A percentile compares a stretch with the other conserved stretches of the same genome.
Conservation (phyloP, 2,888 invertebrate species). For the Zele albiditarsus region DNA sequence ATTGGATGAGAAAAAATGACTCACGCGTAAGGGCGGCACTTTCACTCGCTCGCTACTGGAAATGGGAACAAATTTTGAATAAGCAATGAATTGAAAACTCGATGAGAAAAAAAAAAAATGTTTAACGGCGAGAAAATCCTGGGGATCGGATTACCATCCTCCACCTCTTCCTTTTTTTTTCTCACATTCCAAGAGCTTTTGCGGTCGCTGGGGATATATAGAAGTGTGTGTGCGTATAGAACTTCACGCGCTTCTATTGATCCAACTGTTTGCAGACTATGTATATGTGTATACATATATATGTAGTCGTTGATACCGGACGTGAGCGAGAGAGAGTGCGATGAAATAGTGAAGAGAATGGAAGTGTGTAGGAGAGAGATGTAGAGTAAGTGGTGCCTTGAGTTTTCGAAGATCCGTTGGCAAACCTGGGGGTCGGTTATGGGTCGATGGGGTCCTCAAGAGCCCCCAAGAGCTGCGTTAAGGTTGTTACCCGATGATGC, state of each 20-base stretch:
- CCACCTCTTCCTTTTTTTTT: background rate
- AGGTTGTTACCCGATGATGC: constrained; percentile 9
- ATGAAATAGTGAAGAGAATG: background rate
- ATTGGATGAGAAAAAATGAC: too few species aligned
- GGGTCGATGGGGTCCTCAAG: constrained; percentile 25
- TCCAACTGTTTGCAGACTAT: background rate
- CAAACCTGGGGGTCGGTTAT: constrained; percentile 5
- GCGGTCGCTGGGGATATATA: background rate
- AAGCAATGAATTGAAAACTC: constrained; percentile 31
- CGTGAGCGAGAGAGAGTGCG: constrained; percentile 3
- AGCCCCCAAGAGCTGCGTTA: constrained; percentile 23
- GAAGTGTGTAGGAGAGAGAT: background rate
- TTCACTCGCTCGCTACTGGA: too few species aligned
- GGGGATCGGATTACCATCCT: constrained; percentile 30
- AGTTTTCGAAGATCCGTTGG: constrained; percentile 22
- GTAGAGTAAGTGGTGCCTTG: constrained; percentile 15
- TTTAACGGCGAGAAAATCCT: constrained; percentile 31
- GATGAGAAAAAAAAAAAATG: constrained; percentile 17
- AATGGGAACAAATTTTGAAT: constrained; percentile 22
- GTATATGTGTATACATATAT: background rate
- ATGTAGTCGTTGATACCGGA: background rate
- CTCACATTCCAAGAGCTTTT: background rate
- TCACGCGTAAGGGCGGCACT: too few species aligned
- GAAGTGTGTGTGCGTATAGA: background rate
- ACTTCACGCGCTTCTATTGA: background rate